Evolutionary conservation across 1,140 invertebrate genomes (phyloP).

Genomic region (Bombus turneri): DNA sequence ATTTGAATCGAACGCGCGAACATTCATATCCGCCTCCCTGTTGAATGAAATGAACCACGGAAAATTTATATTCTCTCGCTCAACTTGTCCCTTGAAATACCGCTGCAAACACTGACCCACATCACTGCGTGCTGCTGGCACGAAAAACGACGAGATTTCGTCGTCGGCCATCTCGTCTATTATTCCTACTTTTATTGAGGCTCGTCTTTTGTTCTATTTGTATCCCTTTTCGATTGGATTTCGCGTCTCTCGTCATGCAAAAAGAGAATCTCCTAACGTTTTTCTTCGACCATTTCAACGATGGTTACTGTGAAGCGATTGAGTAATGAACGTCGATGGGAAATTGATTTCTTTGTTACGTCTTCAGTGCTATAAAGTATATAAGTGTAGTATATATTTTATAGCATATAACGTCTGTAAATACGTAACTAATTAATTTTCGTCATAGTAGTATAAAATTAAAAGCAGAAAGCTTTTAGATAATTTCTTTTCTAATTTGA

Average conservation of each 20-base stretch:
- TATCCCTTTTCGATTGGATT: not conserved
- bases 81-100: slow-evolving; percentile 22
- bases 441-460: not conserved
- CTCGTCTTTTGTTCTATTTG: not conserved
- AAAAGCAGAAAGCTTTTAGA: not conserved
- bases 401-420: too few relatives aligned
- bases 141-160: slow-evolving; percentile 12
- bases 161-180: slow-evolving; percentile 9
- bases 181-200: slow-evolving; percentile 3
- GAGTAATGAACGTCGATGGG: not conserved
- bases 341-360: not conserved
- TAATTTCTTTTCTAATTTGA: not conserved
- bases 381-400: too few relatives aligned
- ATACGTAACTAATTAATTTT: too few relatives aligned
- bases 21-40: not conserved
- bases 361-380: too few relatives aligned
- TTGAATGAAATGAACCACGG: not conserved
- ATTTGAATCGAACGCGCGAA: slow-evolving; percentile 22
- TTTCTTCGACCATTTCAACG: not conserved
- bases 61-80: slow-evolving; percentile 40
- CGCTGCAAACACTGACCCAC: slow-evolving; percentile 4
- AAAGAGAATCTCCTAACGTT: not conserved
- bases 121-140: slow-evolving; percentile 1
- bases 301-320: too few relatives aligned
- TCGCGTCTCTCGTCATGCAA: too few relatives aligned